Conservation (phyloP, 2,113 vertebrate species). For the Heptranchias perlo region DNA sequence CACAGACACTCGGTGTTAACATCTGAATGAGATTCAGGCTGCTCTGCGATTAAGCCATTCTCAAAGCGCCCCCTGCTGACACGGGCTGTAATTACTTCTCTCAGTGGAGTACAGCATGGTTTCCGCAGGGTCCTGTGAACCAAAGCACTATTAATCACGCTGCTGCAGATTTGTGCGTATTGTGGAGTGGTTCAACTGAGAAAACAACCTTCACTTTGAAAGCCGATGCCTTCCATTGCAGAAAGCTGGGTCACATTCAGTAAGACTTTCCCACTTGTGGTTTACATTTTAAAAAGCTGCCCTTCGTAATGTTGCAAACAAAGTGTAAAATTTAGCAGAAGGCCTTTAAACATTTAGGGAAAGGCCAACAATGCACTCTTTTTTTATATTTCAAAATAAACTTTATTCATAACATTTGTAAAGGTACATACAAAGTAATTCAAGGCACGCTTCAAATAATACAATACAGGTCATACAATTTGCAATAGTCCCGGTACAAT, state of each 20-base stretch:
- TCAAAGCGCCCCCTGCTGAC: constrained; percentile 85
- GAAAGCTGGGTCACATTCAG: not conserved
- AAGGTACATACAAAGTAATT: too few relatives aligned
- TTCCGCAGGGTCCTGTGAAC: not conserved
- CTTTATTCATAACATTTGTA: too few relatives aligned
- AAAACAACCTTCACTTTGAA: not conserved
- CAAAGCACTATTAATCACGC: too few relatives aligned
- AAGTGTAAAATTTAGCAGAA: not conserved
- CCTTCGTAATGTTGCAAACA: not conserved
- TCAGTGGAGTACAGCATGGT: not conserved
- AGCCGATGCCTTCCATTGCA: not conserved
- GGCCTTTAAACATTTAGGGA: not conserved
- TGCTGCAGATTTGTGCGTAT: not conserved
- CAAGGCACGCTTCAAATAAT: too few relatives aligned
- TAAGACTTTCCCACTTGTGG: too few relatives aligned
- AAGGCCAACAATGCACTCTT: not conserved
- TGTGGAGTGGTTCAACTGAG: not conserved
- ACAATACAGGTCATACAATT: too few relatives aligned
- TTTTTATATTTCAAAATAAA: too few relatives aligned
- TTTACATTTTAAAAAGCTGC: too few relatives aligned
- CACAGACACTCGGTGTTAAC: constrained; percentile 56
- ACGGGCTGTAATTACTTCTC: not conserved
- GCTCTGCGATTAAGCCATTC: constrained; percentile 69
- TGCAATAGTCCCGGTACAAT: too few relatives aligned
- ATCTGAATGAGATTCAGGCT: constrained; percentile 45